Percentiles rank a stretch among this genome's conserved stretches.
phyloP scores from a whole-genome alignment of 2,797 vertebrate species.

The Scyliorhinus canicula region DNA sequence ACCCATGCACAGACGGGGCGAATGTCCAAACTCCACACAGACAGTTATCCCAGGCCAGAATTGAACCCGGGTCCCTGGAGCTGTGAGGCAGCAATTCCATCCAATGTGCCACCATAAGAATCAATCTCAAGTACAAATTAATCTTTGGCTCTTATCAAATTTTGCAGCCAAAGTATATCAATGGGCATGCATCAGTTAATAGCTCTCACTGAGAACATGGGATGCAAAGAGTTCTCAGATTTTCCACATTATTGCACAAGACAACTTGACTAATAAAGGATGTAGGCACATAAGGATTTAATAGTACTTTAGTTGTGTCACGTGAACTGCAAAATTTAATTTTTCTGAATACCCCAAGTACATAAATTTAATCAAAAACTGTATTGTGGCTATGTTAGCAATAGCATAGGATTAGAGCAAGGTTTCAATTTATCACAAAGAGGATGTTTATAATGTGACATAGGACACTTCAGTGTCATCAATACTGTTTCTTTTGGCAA shows the following conservation, averaged over 20 bases:
- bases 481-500: background rate
- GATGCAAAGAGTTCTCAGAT: background rate
- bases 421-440: constrained; percentile 1
- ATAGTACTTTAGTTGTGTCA: background rate
- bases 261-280: constrained; percentile 6
- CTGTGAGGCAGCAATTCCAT: too few relatives aligned
- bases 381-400: background rate
- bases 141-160: background rate
- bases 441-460: background rate
- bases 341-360: constrained; percentile 27
- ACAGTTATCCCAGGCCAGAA: too few relatives aligned
- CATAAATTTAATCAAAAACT: constrained; percentile 30
- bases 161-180: background rate
- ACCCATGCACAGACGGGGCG: too few relatives aligned
- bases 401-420: background rate
- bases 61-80: too few relatives aligned
- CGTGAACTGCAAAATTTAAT: constrained; percentile 19
- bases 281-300: constrained; percentile 4
- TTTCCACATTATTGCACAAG: background rate
- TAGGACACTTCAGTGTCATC: background rate
- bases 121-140: too few relatives aligned
- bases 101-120: too few relatives aligned
- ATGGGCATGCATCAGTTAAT: background rate
- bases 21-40: too few relatives aligned
- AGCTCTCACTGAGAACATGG: background rate